Evolutionary conservation across 2,113 vertebrate species (phyloP), one percentile per base, ranked within the genome.

Genomic region (Hystrix cristata): DNA sequence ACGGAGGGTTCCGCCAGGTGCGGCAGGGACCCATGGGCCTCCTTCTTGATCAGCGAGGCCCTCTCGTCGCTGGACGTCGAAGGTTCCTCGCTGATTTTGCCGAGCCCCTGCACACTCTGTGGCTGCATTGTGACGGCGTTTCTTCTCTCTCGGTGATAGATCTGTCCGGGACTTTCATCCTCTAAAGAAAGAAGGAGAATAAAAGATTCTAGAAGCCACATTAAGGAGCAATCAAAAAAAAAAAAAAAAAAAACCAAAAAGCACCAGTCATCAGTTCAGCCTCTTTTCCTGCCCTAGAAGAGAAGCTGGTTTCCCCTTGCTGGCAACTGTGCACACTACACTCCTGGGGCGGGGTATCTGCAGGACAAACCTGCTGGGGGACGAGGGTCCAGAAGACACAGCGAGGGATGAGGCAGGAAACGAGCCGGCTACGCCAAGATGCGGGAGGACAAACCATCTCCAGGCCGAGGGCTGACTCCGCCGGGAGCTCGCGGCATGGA

Each of bases 21-120:
- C 4, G 99, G 99, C 88, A 99, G 98, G 97, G 99, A 99, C 95
- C 99, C 98, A 97, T 99, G 99, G 95, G 99, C 99, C 99, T 99
- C 99, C 98, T 99, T 99, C 99, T 99, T 99, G 98, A 99, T 99
- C 98, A 99, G 96, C 60, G 99, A 99, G 97, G 99, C 99, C 95
- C 99, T 99, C 94, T 99, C 99, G 57, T 99, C 99, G 0, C 99
- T 99, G 83, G 99, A 99, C 15, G 99, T 99, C 87, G 99, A 99
- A 85, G 99, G 99, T 98, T 99, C 99, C 98, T 99, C 99, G 62
- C 98, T 99, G 97, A 99, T 98, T 98, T 99, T 99, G 97, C 99
- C 91, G 91, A 99, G 98, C 10, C 98, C 98, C 96, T 98, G 98
- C 55, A 98, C 98, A 82, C 98, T 98, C 94, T 98, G 98, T 60